Evolutionary conservation across 1,140 invertebrate species (phyloP).

Genomic region (Melanaphis sacchari): DNA sequence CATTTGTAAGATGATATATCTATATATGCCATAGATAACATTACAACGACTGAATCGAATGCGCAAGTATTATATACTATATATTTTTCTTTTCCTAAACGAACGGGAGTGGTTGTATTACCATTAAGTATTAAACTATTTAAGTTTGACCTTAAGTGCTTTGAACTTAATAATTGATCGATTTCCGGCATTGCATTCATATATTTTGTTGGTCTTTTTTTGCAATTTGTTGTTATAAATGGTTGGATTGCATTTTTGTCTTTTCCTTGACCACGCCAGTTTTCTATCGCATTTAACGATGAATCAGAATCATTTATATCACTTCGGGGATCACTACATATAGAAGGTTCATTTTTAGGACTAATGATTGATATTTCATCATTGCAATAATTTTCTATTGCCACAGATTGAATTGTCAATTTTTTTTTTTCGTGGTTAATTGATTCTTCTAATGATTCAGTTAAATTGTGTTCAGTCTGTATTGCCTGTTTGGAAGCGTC

Average conservation of each 20-base stretch:
- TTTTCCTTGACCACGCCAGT: neutral
- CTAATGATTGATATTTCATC: neutral
- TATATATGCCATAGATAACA: neutral
- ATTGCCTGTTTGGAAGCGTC: too few relatives aligned
- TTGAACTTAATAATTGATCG: neutral
- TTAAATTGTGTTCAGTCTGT: too few relatives aligned
- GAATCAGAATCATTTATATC: slow-evolving; percentile 8
- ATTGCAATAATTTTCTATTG: too few relatives aligned
- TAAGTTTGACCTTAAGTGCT: neutral
- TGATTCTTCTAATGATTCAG: too few relatives aligned
- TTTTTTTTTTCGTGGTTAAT: too few relatives aligned
- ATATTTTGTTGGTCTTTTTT: slow-evolving; percentile 6
- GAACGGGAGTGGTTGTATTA: neutral
- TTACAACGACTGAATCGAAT: slow-evolving; percentile 5
- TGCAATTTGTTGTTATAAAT: neutral
- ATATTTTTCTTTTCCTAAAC: slow-evolving; percentile 12
- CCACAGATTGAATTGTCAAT: too few relatives aligned
- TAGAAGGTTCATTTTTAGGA: slow-evolving; percentile 16
- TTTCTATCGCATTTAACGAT: slow-evolving; percentile 11
- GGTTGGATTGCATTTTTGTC: neutral
- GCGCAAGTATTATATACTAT: slow-evolving; percentile 12
- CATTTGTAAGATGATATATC: slow-evolving; percentile 18
- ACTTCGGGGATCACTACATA: slow-evolving; percentile 1
- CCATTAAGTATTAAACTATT: slow-evolving; percentile 17
- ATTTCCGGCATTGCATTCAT: slow-evolving; percentile 11